Evolutionary conservation across 2,797 vertebrate species (phyloP).

Genomic region (Capromys pilorides): DNA sequence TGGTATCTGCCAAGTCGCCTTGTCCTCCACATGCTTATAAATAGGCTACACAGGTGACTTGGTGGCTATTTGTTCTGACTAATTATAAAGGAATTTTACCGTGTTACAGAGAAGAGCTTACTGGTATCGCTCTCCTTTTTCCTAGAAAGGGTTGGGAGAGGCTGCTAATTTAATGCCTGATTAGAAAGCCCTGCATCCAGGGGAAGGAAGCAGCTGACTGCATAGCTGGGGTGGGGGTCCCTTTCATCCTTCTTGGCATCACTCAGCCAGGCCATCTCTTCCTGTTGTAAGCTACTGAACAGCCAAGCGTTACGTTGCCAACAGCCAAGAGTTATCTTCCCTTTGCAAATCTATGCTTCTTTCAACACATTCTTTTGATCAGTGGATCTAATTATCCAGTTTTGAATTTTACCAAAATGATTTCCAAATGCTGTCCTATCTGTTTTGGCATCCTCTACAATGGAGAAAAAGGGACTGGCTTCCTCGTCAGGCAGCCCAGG

Average conservation of each 20-base stretch:
- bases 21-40: background rate
- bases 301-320: background rate
- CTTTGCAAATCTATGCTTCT: background rate
- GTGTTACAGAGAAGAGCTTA: background rate
- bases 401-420: background rate
- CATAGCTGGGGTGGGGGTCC: background rate
- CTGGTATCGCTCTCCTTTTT: background rate
- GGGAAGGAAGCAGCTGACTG: background rate
- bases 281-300: background rate
- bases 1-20: background rate
- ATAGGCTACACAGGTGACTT: background rate
- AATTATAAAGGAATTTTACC: conserved; percentile 57
- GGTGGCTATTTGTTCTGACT: conserved; percentile 38
- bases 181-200: conserved; percentile 8
- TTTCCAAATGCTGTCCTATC: background rate
- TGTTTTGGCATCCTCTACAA: background rate
- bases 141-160: background rate
- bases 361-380: background rate
- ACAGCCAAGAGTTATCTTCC: background rate
- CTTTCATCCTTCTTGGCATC: background rate
- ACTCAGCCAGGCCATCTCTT: background rate
- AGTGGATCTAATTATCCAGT: background rate
- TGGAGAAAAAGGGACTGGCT: background rate
- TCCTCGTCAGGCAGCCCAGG: background rate
- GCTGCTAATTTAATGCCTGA: background rate